Evolutionary conservation across 2,113 vertebrate species (phyloP).

Genomic region (Stictonetta naevosa): DNA sequence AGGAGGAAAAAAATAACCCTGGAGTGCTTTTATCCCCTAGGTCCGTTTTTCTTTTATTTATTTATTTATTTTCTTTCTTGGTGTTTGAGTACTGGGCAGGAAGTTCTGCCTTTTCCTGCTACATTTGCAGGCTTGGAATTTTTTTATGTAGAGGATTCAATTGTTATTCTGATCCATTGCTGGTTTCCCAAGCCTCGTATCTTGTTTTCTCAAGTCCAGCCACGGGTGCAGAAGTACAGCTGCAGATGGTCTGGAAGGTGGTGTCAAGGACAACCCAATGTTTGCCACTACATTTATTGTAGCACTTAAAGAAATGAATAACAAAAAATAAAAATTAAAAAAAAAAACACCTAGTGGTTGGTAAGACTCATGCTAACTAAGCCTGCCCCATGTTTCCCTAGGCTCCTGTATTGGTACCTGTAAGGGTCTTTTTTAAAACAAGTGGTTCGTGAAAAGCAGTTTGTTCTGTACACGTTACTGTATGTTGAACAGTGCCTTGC

Average conservation of each 20-base stretch:
- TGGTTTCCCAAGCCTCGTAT: background rate
- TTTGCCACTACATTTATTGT: background rate
- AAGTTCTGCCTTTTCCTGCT: background rate
- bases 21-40: background rate
- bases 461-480: background rate
- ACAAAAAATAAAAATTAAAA: background rate
- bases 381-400: background rate
- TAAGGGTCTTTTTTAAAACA: background rate
- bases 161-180: background rate
- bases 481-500: background rate
- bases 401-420: background rate
- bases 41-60: background rate
- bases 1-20: background rate
- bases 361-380: background rate
- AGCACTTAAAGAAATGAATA: background rate
- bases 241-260: background rate
- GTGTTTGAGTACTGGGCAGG: background rate
- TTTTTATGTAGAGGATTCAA: background rate
- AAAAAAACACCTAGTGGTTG: background rate
- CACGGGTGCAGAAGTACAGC: rapidly evolving
- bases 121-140: background rate
- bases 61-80: background rate
- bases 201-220: background rate
- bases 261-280: background rate
- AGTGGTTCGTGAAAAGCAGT: background rate